phyloP scores from a whole-genome alignment of 2,797 vertebrate species.

The Parotocinclus haroldoi region DNA sequence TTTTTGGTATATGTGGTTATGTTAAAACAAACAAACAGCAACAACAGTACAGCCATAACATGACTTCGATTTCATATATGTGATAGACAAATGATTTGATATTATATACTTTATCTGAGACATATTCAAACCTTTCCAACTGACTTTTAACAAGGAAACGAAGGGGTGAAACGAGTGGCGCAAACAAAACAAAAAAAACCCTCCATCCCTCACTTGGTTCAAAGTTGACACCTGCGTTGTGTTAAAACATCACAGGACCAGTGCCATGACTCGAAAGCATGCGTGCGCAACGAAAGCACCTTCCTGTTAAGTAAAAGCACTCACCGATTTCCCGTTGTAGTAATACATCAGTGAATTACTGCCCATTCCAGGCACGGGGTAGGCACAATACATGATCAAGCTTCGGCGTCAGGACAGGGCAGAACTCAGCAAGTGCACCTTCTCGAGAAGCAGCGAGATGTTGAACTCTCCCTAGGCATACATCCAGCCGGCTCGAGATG shows the following conservation, averaged over 20 bases:
- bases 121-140: too few relatives aligned
- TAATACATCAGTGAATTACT: slow-evolving; percentile 98
- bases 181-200: too few relatives aligned
- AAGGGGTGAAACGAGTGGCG: too few relatives aligned
- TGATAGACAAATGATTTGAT: too few relatives aligned
- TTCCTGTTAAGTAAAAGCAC: slow-evolving; percentile 60
- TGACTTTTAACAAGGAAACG: too few relatives aligned
- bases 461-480: slow-evolving; percentile 73
- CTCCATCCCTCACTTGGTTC: too few relatives aligned
- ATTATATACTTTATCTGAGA: too few relatives aligned
- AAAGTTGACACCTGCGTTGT: neutral
- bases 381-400: slow-evolving; percentile 92
- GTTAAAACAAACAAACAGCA: too few relatives aligned
- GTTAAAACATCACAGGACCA: neutral
- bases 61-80: too few relatives aligned
- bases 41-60: too few relatives aligned
- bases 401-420: slow-evolving; percentile 57
- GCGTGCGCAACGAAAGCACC: slow-evolving; percentile 9
- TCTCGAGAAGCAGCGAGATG: slow-evolving; percentile 57
- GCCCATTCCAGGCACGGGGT: slow-evolving; percentile 94
- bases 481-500: slow-evolving; percentile 74
- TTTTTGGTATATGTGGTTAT: too few relatives aligned
- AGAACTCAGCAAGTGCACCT: slow-evolving; percentile 54
- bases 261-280: slow-evolving; percentile 4
- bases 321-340: slow-evolving; percentile 98